Evolutionary conservation across 2,113 vertebrate species (phyloP), one percentile per base, ranked within the genome.

Genomic region (Festucalex cinctus): DNA sequence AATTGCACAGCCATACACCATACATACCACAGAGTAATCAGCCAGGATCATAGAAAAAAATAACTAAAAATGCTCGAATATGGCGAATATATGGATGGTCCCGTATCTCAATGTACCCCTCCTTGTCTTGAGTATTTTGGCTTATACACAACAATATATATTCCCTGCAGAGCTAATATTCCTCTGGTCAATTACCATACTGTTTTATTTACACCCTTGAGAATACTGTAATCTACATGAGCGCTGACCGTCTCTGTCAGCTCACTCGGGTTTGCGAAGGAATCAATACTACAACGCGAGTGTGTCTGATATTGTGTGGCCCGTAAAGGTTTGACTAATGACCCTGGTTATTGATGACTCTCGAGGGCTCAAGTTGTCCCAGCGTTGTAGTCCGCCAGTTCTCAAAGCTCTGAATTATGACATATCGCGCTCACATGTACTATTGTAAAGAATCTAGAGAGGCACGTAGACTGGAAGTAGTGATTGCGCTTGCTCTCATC

Each of bases 241-340:
- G 75, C 78, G 76, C 76, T 4, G 61, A 78, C 71, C 57, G 63
- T 49, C 79, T 86, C 77, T 73, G 71, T 81, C 79, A 85, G 85
- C 86, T 88, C 77, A 81, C 83, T 82, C 22, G 61, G 79, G 83
- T 89, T 85, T 86, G 82, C 76, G 73, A 81, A 65, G 63, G 82
- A 85, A 90, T 90, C 86, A 84, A 88, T 90, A 84, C 63, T 57
- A 65, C 74, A 83, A 77, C 61, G 75, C 49, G 69, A 67, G 70
- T 67, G 65, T 74, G 75, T 74, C 68, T 73, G 80, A 60, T 71
- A 75, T 70, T 66, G 81, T 70, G 68, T 83, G 71, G 71, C 63
- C 72, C 69, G 66, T 69, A 84, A 77, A 41, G 1, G 65, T 70
- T 76, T 79, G 76, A 83, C 67, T 80, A 83, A 86, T 84, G 76